phyloP scores from a whole-genome alignment of 2,797 vertebrate species.

The Manis crassicaudata region DNA sequence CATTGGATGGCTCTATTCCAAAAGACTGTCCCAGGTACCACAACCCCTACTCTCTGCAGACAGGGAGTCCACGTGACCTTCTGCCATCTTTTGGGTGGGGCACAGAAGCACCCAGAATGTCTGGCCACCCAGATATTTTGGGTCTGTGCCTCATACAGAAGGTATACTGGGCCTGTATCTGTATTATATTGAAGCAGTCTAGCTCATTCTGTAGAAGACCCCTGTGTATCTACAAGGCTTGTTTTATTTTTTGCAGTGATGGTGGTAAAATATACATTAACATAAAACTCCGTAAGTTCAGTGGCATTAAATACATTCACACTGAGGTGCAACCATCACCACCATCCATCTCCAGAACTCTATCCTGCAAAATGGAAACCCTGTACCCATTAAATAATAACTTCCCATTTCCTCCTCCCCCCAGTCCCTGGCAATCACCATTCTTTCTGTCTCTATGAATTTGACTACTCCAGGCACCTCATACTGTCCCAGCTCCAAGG shows the following conservation, averaged over 20 bases:
- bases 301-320: background rate
- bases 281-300: background rate
- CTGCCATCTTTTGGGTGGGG: background rate
- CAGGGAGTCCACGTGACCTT: background rate
- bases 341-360: background rate
- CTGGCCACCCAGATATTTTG: background rate
- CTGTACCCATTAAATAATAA: background rate
- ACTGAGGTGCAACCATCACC: background rate
- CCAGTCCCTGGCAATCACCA: background rate
- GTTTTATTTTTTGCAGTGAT: background rate
- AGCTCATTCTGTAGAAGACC: background rate
- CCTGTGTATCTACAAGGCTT: background rate
- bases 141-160: background rate
- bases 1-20: background rate
- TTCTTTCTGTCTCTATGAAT: background rate
- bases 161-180: background rate
- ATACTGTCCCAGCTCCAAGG: background rate
- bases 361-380: slow-evolving; percentile 3
- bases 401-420: background rate
- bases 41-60: background rate
- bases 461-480: background rate
- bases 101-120: background rate
- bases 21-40: background rate
- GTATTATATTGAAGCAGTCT: background rate
- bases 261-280: background rate